phyloP scores from a whole-genome alignment of 2,113 vertebrate species.

The Pontoporia blainvillei region DNA sequence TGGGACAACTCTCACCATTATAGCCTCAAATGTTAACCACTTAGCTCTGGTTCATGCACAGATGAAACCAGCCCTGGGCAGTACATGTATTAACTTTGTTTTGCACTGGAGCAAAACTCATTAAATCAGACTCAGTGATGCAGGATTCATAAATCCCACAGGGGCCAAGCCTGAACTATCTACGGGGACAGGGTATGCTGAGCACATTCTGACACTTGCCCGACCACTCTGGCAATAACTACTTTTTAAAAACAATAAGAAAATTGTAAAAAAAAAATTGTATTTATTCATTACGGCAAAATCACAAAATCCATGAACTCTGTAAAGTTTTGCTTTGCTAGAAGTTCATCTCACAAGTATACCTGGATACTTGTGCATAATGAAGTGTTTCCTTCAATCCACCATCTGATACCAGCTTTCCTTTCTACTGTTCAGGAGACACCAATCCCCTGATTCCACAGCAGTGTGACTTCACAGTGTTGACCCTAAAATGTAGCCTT shows the following conservation, averaged over 20 bases:
- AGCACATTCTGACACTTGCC: not conserved
- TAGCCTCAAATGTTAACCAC: constrained; percentile 2
- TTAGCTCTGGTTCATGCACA: not conserved
- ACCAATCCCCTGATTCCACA: not conserved
- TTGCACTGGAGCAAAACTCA: constrained; percentile 16
- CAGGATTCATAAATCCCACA: not conserved
- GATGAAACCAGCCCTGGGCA: not conserved
- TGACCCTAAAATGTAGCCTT: not conserved
- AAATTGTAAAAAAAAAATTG: not conserved
- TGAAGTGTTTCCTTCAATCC: not conserved
- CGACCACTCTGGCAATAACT: not conserved
- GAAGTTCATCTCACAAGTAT: not conserved
- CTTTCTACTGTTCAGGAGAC: not conserved
- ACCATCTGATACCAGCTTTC: not conserved
- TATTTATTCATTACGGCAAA: not conserved
- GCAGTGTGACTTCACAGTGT: not conserved
- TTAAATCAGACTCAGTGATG: not conserved
- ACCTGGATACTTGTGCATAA: not conserved
- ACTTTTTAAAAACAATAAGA: not conserved
- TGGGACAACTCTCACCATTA: not conserved
- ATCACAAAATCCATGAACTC: not conserved
- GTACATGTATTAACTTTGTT: constrained; percentile 22
- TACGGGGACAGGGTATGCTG: not conserved
- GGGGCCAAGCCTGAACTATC: not conserved
- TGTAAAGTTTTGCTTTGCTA: not conserved